Percentiles rank a stretch among this genome's conserved stretches.
phyloP scores from a whole-genome alignment of 2,888 invertebrate species.

The Dexiosoma caninum region DNA sequence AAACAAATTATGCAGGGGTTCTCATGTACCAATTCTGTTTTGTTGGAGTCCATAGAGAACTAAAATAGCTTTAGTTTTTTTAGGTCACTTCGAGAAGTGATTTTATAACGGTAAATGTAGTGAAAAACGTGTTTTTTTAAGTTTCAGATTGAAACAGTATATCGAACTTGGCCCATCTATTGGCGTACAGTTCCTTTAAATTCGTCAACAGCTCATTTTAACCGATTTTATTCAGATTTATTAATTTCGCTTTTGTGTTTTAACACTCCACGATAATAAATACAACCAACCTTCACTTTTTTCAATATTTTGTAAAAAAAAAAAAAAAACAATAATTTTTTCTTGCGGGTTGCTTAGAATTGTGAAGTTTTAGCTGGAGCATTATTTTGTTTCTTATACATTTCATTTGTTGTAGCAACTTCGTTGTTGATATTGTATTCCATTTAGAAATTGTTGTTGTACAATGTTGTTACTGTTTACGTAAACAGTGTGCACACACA shows the following conservation, averaged over 20 bases:
- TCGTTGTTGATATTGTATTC: conserved; percentile 8
- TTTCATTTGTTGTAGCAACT: conserved; percentile 25
- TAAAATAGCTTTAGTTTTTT: no score
- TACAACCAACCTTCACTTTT: conserved; percentile 61
- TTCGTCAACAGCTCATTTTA: not conserved
- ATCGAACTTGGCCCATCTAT: no score
- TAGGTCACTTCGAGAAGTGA: no score
- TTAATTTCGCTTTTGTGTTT: conserved; percentile 6
- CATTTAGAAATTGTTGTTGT: not conserved
- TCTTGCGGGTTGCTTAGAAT: conserved; percentile 41
- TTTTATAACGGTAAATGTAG: no score
- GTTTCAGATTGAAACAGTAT: no score
- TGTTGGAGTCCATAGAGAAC: no score
- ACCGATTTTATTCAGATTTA: not conserved
- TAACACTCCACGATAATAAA: conserved; percentile 30
- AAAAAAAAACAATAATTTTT: conserved; percentile 39
- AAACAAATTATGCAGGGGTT: no score
- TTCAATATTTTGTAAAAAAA: conserved; percentile 42
- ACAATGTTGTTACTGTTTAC: conserved; percentile 47
- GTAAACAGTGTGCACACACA: conserved; percentile 60
- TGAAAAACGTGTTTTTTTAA: no score
- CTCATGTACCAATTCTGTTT: no score
- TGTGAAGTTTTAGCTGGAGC: conserved; percentile 24
- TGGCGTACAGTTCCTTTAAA: not conserved
- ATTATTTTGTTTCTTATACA: conserved; percentile 15